A percentile compares a stretch with the other conserved stretches of the same genome.
These are phyloP conservation scores for Pogona vitticeps DNA, from an alignment of 2,113 vertebrate genomes.

Conservation along the genomic window DNA sequence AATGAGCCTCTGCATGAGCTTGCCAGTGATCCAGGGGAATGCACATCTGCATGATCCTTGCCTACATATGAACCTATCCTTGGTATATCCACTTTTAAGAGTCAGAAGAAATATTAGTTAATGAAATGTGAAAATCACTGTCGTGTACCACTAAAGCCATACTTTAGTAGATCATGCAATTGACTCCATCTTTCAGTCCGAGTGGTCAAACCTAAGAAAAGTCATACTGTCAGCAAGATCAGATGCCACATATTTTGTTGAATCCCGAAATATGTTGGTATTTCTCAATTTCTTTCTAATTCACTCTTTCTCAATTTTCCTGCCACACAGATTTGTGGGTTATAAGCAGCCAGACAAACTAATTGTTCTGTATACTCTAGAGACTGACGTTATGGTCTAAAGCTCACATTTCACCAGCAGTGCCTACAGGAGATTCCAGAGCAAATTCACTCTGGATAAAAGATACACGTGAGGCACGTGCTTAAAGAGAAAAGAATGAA, in stretches of 20 bases:
- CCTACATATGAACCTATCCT: neutral
- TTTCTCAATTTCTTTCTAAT: neutral
- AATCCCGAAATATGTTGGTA: neutral
- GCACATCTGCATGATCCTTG: neutral
- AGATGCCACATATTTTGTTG: neutral
- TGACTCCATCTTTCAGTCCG: neutral
- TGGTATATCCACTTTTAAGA: neutral
- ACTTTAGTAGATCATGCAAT: neutral
- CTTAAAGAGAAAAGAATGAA: neutral
- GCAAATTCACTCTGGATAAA: neutral
- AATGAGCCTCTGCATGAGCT: neutral
- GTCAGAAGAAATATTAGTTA: neutral
- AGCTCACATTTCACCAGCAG: neutral
- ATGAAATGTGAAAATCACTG: neutral
- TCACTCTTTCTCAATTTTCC: neutral
- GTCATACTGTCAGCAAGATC: neutral
- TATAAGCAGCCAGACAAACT: neutral
- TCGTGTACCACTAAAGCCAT: rapidly evolving
- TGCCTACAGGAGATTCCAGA: neutral
- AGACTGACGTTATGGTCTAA: neutral
- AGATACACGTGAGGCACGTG: neutral
- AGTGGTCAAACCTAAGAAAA: neutral
- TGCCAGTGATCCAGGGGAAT: neutral
- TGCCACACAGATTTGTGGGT: too few relatives aligned
- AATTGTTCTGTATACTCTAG: neutral